Percentiles rank a stretch among this genome's conserved stretches.
These are phyloP conservation scores for Acrobasis suavella DNA, from an alignment of 2,888 invertebrate genomes.

Conservation along the genomic window DNA sequence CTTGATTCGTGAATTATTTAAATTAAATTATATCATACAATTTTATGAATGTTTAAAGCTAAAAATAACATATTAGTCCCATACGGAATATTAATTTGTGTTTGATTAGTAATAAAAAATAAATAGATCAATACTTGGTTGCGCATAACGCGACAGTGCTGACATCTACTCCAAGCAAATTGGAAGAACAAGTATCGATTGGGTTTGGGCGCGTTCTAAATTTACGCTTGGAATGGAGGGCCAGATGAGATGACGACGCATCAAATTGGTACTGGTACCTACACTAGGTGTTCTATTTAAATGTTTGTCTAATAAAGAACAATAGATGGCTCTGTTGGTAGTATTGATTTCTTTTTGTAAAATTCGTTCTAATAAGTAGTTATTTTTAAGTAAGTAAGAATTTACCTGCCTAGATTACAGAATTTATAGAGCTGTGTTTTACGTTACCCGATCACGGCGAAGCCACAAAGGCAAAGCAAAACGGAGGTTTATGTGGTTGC, in stretches of 20 bases:
- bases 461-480: no score
- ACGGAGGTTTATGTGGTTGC: no score
- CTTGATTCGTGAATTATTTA: conserved; percentile 14
- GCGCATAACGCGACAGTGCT: conserved; percentile 44
- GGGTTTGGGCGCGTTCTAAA: conserved; percentile 57
- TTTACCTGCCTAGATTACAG: no score
- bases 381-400: no score
- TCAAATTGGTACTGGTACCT: conserved; percentile 38
- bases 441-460: no score
- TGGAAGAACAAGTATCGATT: conserved; percentile 57
- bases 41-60: not conserved
- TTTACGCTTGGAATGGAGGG: conserved; percentile 43
- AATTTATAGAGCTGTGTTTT: no score
- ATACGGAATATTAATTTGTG: not conserved
- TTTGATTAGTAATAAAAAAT: conserved; percentile 10
- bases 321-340: conserved; percentile 57
- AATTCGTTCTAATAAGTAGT: not conserved
- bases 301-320: conserved; percentile 44
- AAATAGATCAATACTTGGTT: conserved; percentile 34
- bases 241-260: conserved; percentile 47
- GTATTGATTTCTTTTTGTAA: conserved; percentile 4
- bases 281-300: conserved; percentile 42
- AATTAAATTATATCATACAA: not conserved
- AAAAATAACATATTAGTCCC: not conserved
- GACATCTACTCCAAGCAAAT: conserved; percentile 56